Percentiles rank a stretch among this genome's conserved stretches.
Conservation (phyloP, 2,113 vertebrate genomes). For the Myiozetetes cayanensis region DNA sequence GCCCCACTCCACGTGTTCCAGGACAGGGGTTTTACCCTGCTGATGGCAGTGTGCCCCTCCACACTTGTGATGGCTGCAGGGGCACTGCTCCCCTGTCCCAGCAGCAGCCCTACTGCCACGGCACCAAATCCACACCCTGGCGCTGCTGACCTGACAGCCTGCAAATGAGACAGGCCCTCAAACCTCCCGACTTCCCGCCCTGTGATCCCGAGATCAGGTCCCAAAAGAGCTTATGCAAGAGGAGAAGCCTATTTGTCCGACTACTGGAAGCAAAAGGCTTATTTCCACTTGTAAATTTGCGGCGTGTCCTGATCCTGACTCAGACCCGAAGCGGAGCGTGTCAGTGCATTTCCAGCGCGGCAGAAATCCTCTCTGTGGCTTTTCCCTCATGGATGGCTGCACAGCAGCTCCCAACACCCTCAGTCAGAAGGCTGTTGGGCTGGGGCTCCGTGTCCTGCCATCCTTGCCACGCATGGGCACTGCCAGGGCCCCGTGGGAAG, state of each 20-base stretch:
- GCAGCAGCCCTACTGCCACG: not conserved
- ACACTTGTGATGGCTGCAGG: not conserved
- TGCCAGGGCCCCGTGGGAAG: not conserved
- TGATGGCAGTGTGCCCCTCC: not conserved
- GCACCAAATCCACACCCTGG: not conserved
- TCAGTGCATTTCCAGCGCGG: not conserved
- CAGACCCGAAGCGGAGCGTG: not conserved
- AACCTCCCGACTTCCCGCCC: not conserved
- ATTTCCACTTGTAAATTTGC: not conserved
- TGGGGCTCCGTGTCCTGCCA: slow-evolving; percentile 3
- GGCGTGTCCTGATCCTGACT: not conserved
- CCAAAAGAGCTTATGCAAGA: not conserved
- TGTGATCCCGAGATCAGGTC: not conserved
- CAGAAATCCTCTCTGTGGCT: not conserved
- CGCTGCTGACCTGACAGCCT: not conserved
- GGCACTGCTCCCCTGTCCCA: not conserved
- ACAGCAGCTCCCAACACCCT: not conserved
- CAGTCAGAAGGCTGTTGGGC: not conserved
- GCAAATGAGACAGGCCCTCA: not conserved
- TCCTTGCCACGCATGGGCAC: not conserved
- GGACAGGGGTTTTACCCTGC: not conserved
- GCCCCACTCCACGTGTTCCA: not conserved
- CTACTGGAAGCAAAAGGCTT: not conserved
- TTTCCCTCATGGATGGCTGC: not conserved
- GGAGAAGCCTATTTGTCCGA: not conserved